A percentile compares a stretch with the other conserved stretches of the same genome.
These are phyloP conservation scores for Tenebrosternarchus preto DNA, from an alignment of 2,113 vertebrate genomes.

Conservation along the genomic window DNA sequence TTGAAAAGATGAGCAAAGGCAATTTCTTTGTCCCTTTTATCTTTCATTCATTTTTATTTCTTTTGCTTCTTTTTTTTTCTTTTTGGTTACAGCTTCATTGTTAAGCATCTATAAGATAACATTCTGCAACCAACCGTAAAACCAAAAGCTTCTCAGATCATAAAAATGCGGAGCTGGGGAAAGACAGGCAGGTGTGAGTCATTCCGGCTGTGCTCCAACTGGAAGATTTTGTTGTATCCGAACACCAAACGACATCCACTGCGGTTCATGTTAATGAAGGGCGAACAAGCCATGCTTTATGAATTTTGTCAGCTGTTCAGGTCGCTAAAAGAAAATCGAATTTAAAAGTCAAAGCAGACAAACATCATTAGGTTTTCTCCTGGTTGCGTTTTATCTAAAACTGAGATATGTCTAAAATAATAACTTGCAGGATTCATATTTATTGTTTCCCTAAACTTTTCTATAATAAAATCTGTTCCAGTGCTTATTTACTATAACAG, in stretches of 20 bases:
- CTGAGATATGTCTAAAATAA: neutral
- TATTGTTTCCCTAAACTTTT: neutral
- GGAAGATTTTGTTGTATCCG: neutral
- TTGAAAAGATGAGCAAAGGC: constrained; percentile 91
- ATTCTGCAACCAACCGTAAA: constrained; percentile 66
- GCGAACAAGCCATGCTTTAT: neutral
- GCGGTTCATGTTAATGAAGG: neutral
- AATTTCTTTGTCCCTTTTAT: constrained; percentile 71
- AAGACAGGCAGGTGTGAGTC: neutral
- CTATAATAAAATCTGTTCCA: neutral
- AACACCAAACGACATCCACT: neutral
- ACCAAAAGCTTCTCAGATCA: constrained; percentile 40
- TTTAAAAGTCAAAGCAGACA: neutral
- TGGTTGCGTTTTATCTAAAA: neutral
- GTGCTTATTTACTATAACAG: neutral
- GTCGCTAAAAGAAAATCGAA: neutral
- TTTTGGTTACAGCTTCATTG: constrained; percentile 97
- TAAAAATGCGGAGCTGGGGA: neutral
- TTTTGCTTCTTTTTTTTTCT: constrained; percentile 46
- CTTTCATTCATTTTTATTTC: constrained; percentile 33
- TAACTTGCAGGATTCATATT: neutral
- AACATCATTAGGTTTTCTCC: neutral
- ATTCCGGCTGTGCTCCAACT: neutral
- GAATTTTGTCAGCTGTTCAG: neutral
- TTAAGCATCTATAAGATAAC: constrained; percentile 79